phyloP scores from a whole-genome alignment of 2,888 invertebrate genomes.

The Heliconius ethilla region DNA sequence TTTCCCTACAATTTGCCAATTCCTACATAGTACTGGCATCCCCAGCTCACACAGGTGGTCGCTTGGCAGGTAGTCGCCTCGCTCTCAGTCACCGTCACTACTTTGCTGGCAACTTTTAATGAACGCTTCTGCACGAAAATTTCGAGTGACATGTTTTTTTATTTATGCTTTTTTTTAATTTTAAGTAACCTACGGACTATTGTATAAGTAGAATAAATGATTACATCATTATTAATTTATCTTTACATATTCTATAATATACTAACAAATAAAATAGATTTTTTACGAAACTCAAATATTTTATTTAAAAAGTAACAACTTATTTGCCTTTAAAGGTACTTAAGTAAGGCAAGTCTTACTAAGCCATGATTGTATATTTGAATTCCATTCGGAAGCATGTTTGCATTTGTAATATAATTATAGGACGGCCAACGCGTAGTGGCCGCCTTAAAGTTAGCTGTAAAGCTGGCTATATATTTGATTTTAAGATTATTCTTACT shows the following conservation, averaged over 20 bases:
- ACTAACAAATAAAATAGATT: too few species aligned
- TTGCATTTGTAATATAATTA: conserved; percentile 1
- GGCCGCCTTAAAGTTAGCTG: too few species aligned
- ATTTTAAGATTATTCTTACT: too few species aligned
- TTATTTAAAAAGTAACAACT: background rate
- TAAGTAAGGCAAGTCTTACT: background rate
- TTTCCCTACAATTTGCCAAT: conserved; percentile 18
- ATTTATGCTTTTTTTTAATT: background rate
- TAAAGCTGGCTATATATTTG: too few species aligned
- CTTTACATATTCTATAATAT: too few species aligned
- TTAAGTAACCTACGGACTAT: background rate
- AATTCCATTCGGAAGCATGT: background rate
- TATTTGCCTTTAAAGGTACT: background rate
- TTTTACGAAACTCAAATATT: too few species aligned
- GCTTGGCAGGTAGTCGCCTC: conserved; percentile 49
- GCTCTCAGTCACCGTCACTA: conserved; percentile 43
- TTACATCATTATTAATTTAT: too few species aligned
- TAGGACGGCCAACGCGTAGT: too few species aligned
- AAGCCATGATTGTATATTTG: background rate
- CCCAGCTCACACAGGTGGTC: conserved; percentile 71
- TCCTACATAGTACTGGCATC: conserved; percentile 42
- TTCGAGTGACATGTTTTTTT: conserved; percentile 7
- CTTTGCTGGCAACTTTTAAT: conserved; percentile 44
- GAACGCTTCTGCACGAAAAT: conserved; percentile 9
- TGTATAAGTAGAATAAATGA: too few species aligned